These are phyloP conservation scores for Molanna angustata DNA, from an alignment of 2,888 invertebrate species.

Conservation along the genomic window DNA sequence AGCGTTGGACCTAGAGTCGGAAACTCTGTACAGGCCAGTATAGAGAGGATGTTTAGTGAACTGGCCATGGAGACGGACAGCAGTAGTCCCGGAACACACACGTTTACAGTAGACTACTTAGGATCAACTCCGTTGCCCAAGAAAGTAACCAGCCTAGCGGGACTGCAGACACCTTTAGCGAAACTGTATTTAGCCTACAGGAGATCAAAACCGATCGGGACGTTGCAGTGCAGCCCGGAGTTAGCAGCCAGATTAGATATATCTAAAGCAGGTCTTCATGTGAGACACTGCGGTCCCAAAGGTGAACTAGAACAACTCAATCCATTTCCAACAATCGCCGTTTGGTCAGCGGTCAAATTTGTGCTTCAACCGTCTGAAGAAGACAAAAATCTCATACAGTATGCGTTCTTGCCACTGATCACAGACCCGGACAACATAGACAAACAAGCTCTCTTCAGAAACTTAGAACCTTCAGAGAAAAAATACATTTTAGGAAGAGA, in stretches of 20 bases:
- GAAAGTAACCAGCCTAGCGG: conserved; percentile 78
- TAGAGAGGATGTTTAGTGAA: conserved; percentile 81
- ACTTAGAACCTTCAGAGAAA: conserved; percentile 53
- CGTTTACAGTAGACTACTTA: conserved; percentile 75
- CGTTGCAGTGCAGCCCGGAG: conserved; percentile 34
- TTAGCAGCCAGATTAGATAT: conserved; percentile 60
- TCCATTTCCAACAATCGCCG: conserved; percentile 87
- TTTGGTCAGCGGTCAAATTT: conserved; percentile 90
- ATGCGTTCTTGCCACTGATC: conserved; percentile 81
- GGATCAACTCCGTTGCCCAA: conserved; percentile 76
- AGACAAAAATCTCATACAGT: conserved; percentile 54
- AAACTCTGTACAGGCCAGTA: conserved; percentile 80
- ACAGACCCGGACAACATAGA: conserved; percentile 79
- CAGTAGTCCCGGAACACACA: conserved; percentile 56
- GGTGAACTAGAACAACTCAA: conserved; percentile 66
- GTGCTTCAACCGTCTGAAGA: conserved; percentile 64
- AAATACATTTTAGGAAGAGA: conserved; percentile 57
- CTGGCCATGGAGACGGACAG: conserved; percentile 60
- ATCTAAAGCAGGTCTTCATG: conserved; percentile 67
- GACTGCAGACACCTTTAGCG: conserved; percentile 76
- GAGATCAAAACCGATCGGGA: conserved; percentile 53
- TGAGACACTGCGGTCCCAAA: conserved; percentile 63
- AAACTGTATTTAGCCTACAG: conserved; percentile 68
- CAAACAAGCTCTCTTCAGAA: conserved; percentile 65
- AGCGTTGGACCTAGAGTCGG: conserved; percentile 38